These are phyloP conservation scores for Camponotus fellah DNA, from an alignment of 2,888 invertebrate genomes.

Conservation along the genomic window DNA sequence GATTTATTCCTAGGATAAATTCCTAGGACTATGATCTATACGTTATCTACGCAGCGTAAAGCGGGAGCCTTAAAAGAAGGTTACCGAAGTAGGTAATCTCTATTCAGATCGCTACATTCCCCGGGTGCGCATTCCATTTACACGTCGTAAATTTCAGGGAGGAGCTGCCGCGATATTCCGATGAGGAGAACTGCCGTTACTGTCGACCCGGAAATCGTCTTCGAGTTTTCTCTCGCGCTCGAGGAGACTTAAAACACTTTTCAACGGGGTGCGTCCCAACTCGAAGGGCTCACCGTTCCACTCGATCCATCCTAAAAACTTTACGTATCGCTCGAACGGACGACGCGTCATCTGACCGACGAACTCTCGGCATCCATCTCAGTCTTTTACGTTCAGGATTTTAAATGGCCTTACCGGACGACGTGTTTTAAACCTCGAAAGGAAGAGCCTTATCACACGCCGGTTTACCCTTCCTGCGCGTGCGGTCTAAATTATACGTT, in stretches of 20 bases:
- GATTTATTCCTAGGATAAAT: conserved; percentile 58
- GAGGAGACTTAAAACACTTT: conserved; percentile 31
- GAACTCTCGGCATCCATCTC: background rate
- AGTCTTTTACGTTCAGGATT: conserved; percentile 15
- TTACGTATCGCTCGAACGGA: background rate
- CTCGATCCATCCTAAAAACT: background rate
- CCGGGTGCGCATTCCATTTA: conserved; percentile 63
- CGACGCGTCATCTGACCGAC: background rate
- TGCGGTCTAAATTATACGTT: conserved; percentile 43
- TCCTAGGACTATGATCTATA: conserved; percentile 53
- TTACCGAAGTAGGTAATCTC: conserved; percentile 62
- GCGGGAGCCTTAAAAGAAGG: conserved; percentile 59
- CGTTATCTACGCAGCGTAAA: conserved; percentile 52
- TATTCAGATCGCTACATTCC: conserved; percentile 65
- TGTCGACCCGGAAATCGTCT: conserved; percentile 10
- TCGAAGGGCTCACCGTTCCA: background rate
- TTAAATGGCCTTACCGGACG: background rate
- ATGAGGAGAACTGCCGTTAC: conserved; percentile 12
- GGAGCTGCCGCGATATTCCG: conserved; percentile 24
- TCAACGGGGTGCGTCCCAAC: background rate
- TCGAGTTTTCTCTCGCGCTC: conserved; percentile 8
- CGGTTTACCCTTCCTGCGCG: conserved; percentile 13
- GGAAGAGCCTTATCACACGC: conserved; percentile 26
- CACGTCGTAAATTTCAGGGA: conserved; percentile 62
- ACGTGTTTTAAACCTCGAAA: conserved; percentile 20